Evolutionary conservation across 2,888 invertebrate species (phyloP).

Genomic region (Volucella inflata): DNA sequence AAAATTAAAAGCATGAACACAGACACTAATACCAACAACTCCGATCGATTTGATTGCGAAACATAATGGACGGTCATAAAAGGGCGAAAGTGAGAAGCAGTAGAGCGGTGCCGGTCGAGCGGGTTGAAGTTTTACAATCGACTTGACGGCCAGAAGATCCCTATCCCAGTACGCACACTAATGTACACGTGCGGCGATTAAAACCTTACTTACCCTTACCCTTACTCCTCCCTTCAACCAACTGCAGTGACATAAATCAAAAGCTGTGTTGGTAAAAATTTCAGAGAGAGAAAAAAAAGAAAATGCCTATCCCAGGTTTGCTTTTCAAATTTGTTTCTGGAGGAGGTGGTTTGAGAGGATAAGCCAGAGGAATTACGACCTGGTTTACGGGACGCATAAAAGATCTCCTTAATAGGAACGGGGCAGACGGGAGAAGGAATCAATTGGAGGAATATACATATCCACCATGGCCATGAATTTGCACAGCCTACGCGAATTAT

Average conservation of each 20-base stretch:
- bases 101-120: conserved; percentile 22
- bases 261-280: conserved; percentile 65
- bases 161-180: conserved; percentile 51
- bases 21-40: conserved; percentile 44
- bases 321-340: conserved; percentile 14
- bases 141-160: conserved; percentile 39
- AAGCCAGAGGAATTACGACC: conserved; percentile 59
- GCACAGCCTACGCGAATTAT: conserved; percentile 48
- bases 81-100: conserved; percentile 73
- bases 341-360: conserved; percentile 12
- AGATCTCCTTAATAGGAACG: conserved; percentile 14
- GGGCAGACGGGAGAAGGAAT: conserved; percentile 17
- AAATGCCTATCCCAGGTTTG: conserved; percentile 40
- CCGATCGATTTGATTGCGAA: conserved; percentile 73
- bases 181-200: conserved; percentile 41
- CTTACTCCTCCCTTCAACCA: conserved; percentile 1
- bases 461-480: conserved; percentile 45
- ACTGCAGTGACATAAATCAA: conserved; percentile 73
- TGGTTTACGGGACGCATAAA: conserved; percentile 58
- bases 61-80: conserved; percentile 56
- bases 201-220: conserved; percentile 5
- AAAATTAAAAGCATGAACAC: conserved; percentile 66
- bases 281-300: conserved; percentile 49
- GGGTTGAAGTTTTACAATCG: conserved; percentile 38
- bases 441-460: conserved; percentile 53